Evolutionary conservation across 2,888 invertebrate genomes (phyloP).

Genomic region (Acleris holmiana): DNA sequence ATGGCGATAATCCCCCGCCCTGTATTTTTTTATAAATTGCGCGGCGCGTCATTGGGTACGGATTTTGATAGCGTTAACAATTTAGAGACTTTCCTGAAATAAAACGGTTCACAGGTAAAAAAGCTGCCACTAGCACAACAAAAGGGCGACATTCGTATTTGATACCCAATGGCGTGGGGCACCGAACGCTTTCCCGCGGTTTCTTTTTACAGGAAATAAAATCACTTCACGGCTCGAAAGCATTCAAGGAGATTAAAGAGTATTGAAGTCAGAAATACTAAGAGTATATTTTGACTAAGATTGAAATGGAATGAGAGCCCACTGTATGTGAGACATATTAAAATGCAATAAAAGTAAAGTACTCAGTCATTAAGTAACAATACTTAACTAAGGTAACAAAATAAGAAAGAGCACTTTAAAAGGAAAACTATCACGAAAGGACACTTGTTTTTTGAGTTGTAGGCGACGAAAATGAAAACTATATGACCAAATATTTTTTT

Average conservation of each 20-base stretch:
- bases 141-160: background rate
- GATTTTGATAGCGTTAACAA: background rate
- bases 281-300: background rate
- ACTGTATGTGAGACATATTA: background rate
- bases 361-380: no score
- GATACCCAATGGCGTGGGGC: background rate
- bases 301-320: background rate
- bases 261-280: background rate
- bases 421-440: no score
- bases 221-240: background rate
- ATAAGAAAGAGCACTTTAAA: no score
- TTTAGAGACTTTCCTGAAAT: background rate
- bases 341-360: no score
- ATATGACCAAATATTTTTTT: no score
- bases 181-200: background rate
- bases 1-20: background rate
- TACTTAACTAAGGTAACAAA: no score
- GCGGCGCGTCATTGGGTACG: background rate
- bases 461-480: no score
- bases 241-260: no score
- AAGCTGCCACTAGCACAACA: background rate
- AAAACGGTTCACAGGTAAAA: background rate
- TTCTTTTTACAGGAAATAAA: background rate
- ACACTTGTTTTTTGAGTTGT: no score
- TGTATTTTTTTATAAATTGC: background rate